Base-by-base conservation (phyloP, 2,888 invertebrate genomes). In the Rhodophaea formosa region DNA sequence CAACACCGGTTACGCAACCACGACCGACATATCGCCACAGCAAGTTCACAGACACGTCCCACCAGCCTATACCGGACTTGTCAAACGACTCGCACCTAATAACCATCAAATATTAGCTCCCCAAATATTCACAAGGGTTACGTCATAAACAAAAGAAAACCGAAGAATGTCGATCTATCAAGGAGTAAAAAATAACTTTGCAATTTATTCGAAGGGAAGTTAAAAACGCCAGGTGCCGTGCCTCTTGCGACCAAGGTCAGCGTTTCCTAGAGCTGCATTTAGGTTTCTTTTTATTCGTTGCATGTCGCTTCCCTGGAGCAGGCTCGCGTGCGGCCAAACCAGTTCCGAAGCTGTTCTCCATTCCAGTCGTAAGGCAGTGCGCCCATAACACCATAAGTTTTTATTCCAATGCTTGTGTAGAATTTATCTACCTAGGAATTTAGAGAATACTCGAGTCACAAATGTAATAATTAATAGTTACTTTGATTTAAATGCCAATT, bases 181-280 rank as follows among this genome's bases (percentile, higher is more conserved):
- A 64, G 73, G 77, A 79, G 81, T 83, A 83, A 79, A 80, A 81
- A 86, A 83, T 84, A 83, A 78, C 80, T 81, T 83, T 78, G 87
- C 87, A 82, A 85, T 81, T 82, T 86, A 82, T 83, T 81, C 74
- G 80, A 88, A 87, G 85, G 84, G 82, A 84, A 86, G 74, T 86
- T 82, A 89, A 91, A 87, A 88, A 90, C 89, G 82, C 90, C 90
- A 91, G 90, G 88, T 91, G 91, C 88, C 85, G 72, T 78, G 86
- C 82, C 86, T 84, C 81, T 84, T 84, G 86, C 78, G 82, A 82
- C 79, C 90, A 91, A 91, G 91, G 90, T 84, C 84, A 88, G 86
- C 82, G 77, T 86, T 90, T 90, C 90, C 89, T 91, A 90, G 90
- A 88, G 90, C 82, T 90, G 89, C 90, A 88, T 88, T 83, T 90